Percentiles rank a stretch among this genome's conserved stretches.
Conservation (phyloP, 2,113 vertebrate species). For the Gnathonemus echidnorhynchus region DNA sequence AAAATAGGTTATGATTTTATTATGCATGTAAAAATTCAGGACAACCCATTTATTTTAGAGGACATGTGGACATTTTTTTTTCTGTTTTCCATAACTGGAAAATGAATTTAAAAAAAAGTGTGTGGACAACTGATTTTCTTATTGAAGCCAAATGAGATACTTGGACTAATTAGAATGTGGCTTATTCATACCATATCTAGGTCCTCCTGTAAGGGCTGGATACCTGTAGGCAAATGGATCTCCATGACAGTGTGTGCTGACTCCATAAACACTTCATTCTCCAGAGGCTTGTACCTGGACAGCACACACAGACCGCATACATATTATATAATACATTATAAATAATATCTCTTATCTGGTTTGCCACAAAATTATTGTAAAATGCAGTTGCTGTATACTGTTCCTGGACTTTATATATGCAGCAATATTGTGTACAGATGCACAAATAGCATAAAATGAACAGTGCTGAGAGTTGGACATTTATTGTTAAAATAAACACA, state of each 20-base stretch:
- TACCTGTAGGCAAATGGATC: conserved; percentile 76
- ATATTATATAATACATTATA: conserved; percentile 15
- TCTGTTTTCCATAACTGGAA: not conserved
- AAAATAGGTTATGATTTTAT: not conserved
- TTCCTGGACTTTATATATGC: not conserved
- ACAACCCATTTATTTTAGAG: not conserved
- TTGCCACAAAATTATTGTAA: not conserved
- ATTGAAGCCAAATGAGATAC: not conserved
- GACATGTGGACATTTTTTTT: not conserved
- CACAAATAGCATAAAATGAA: not conserved
- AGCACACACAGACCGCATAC: conserved; percentile 28
- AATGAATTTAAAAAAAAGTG: not conserved
- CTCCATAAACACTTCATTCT: conserved; percentile 48
- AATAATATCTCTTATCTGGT: not conserved
- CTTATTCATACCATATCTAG: conserved; percentile 58
- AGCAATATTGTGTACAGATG: not conserved
- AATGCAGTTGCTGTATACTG: not conserved
- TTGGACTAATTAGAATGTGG: not conserved
- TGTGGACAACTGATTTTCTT: not conserved
- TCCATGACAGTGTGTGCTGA: conserved; percentile 79
- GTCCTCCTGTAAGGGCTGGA: conserved; percentile 67
- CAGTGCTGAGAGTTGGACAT: not conserved
- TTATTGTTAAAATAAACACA: conserved; percentile 2
- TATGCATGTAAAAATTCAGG: not conserved
- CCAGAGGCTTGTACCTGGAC: conserved; percentile 67